phyloP scores from a whole-genome alignment of 2,888 invertebrate species.

The Drosophila quinaria region DNA sequence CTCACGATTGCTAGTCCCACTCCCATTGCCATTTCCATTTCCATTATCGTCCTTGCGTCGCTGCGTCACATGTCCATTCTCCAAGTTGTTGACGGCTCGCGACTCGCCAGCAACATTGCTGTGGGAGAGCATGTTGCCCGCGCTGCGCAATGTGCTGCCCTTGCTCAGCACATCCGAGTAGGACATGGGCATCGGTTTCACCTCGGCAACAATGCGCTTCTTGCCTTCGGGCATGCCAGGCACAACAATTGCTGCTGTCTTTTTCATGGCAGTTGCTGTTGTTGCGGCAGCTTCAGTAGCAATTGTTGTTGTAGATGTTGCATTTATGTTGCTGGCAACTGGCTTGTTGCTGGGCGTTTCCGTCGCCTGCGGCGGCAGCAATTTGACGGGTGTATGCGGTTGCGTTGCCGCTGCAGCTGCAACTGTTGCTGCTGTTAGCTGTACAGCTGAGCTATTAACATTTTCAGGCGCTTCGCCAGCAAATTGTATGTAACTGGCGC shows the following conservation, averaged over 20 bases:
- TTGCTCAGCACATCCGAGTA: slow-evolving; percentile 94
- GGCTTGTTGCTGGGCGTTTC: slow-evolving; percentile 20
- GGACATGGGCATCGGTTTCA: slow-evolving; percentile 94
- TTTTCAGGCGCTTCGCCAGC: slow-evolving; percentile 58
- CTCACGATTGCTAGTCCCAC: slow-evolving; percentile 37
- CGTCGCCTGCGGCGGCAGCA: slow-evolving; percentile 20
- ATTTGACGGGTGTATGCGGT: slow-evolving; percentile 33
- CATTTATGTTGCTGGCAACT: slow-evolving; percentile 7
- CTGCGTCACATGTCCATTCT: slow-evolving; percentile 44
- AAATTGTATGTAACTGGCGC: slow-evolving; percentile 83
- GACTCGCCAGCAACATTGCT: slow-evolving; percentile 35
- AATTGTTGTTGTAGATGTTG: slow-evolving; percentile 25
- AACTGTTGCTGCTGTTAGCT: slow-evolving; percentile 12
- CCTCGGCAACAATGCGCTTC: slow-evolving; percentile 92
- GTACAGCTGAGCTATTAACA: slow-evolving; percentile 24
- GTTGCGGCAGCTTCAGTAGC: slow-evolving; percentile 29
- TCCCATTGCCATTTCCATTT: slow-evolving; percentile 10
- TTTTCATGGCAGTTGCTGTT: slow-evolving; percentile 49
- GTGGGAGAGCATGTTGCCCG: slow-evolving; percentile 24
- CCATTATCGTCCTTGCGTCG: slow-evolving; percentile 60
- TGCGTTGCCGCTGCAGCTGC: slow-evolving; percentile 26
- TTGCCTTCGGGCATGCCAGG: slow-evolving; percentile 75
- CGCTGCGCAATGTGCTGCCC: slow-evolving; percentile 64
- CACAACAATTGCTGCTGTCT: slow-evolving; percentile 48
- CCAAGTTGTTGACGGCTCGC: slow-evolving; percentile 49